Percentiles rank a stretch among this genome's conserved stretches.
These are phyloP conservation scores for Trypoxylon attenuatum DNA, from an alignment of 2,888 invertebrate species.

Conservation along the genomic window DNA sequence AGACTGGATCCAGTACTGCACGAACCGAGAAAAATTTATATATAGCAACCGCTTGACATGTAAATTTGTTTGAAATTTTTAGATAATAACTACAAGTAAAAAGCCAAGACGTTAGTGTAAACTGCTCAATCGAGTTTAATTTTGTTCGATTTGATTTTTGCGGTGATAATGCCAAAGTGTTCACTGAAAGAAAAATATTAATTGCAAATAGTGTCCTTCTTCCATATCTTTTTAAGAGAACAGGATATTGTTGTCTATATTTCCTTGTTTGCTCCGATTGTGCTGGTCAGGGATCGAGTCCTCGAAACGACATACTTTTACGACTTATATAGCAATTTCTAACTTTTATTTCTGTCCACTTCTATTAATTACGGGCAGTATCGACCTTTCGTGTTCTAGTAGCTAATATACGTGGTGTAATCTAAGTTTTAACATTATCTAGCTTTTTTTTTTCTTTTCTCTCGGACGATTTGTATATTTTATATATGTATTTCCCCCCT, in stretches of 20 bases:
- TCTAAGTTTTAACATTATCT: constrained; percentile 46
- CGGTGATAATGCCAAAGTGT: constrained; percentile 58
- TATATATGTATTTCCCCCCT: constrained; percentile 48
- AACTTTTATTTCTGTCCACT: constrained; percentile 14
- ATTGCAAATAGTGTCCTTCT: constrained; percentile 25
- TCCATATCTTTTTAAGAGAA: constrained; percentile 15
- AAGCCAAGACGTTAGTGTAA: constrained; percentile 11
- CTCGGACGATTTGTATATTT: constrained; percentile 51
- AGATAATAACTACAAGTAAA: constrained; percentile 31
- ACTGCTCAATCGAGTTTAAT: constrained; percentile 20
- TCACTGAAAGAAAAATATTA: constrained; percentile 35
- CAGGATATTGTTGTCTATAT: constrained; percentile 8
- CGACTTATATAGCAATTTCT: constrained; percentile 32
- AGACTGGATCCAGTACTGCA: constrained; percentile 28
- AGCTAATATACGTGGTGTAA: constrained; percentile 30
- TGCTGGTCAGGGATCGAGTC: constrained; percentile 6
- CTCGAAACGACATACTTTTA: constrained; percentile 27
- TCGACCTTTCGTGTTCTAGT: constrained; percentile 42
- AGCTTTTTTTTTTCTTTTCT: constrained; percentile 50
- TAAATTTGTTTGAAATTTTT: constrained; percentile 47
- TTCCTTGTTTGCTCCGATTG: constrained; percentile 2
- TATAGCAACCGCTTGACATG: constrained; percentile 38
- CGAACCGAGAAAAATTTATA: constrained; percentile 42
- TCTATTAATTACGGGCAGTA: constrained; percentile 5
- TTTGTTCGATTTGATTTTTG: constrained; percentile 27